Percentiles rank a stretch among this genome's conserved stretches.
These are phyloP conservation scores for Scolopax rusticola DNA, from an alignment of 2,797 vertebrate species.

Conservation along the genomic window DNA sequence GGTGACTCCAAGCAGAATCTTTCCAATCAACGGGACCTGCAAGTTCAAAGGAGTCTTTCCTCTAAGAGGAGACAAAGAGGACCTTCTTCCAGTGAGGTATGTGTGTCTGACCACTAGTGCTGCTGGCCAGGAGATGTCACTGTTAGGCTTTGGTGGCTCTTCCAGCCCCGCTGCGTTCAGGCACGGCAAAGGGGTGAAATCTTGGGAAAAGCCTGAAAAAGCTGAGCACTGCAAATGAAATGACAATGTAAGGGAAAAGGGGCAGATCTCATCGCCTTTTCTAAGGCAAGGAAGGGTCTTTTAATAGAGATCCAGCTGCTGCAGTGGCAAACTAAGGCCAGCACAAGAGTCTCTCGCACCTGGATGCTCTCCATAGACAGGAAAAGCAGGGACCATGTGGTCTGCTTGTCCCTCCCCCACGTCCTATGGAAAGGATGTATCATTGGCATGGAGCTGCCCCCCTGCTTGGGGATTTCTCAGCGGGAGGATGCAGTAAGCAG, in stretches of 20 bases:
- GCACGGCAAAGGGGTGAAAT: not conserved
- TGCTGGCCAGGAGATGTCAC: constrained; percentile 63
- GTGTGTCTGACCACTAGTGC: not conserved
- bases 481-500: not conserved
- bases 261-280: not conserved
- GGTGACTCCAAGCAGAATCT: not conserved
- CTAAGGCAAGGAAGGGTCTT: not conserved
- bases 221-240: not conserved
- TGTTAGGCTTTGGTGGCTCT: constrained; percentile 40
- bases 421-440: not conserved
- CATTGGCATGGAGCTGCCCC: not conserved
- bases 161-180: not conserved
- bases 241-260: not conserved
- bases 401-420: not conserved
- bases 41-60: not conserved
- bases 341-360: accelerated
- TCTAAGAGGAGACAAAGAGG: not conserved
- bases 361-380: not conserved
- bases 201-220: not conserved
- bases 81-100: not conserved
- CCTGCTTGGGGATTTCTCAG: not conserved
- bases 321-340: not conserved
- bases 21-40: not conserved
- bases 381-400: not conserved
- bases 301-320: not conserved